Conservation (phyloP, 2,113 vertebrate genomes). For the Orientallactaga bullata region DNA sequence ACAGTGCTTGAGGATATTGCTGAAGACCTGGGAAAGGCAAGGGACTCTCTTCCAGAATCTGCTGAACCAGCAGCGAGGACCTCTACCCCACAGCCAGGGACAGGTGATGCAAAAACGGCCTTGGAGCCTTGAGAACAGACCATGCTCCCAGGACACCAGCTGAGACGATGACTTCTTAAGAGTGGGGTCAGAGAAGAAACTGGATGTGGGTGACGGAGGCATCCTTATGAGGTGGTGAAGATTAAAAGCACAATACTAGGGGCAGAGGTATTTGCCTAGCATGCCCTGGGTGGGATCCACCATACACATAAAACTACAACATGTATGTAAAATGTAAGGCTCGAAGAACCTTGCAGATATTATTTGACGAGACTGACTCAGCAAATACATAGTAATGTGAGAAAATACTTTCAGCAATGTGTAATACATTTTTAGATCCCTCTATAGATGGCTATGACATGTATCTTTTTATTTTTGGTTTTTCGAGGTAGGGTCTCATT, state of each 20-base stretch:
- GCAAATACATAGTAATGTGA: background rate
- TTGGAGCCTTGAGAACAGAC: background rate
- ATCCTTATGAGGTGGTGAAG: background rate
- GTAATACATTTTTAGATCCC: background rate
- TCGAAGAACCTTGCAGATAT: background rate
- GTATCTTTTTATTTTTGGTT: no score
- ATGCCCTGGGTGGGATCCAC: background rate
- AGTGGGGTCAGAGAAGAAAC: background rate
- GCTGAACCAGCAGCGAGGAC: background rate
- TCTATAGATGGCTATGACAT: background rate
- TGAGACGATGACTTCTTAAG: background rate
- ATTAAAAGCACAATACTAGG: background rate
- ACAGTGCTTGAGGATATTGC: conserved; percentile 92
- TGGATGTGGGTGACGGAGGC: background rate
- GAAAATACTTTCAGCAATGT: background rate
- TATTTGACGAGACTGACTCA: background rate
- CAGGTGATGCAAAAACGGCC: background rate
- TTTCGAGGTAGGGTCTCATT: no score
- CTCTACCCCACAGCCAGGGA: background rate
- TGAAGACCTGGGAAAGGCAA: conserved; percentile 90
- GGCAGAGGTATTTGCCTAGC: background rate
- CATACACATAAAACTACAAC: background rate
- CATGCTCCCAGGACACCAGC: background rate
- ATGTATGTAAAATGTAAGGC: background rate
- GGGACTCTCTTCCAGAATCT: background rate